These are phyloP conservation scores for Galbula dea DNA, from an alignment of 2,113 vertebrate genomes.

Conservation along the genomic window DNA sequence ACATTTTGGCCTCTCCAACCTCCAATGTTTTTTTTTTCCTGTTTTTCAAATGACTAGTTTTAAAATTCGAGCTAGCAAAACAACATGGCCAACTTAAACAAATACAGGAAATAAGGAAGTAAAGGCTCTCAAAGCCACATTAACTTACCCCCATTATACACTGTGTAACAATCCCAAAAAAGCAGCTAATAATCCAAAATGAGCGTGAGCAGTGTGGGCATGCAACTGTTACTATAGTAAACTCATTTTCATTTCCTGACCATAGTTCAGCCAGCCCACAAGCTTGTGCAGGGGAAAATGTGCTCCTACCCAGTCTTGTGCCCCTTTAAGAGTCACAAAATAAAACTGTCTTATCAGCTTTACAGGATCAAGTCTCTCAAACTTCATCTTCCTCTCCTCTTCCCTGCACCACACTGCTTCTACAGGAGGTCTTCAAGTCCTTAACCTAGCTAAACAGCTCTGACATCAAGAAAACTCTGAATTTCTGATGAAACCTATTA, in stretches of 20 bases:
- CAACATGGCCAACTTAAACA: conserved; percentile 29
- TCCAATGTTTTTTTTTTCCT: neutral
- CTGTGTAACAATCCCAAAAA: neutral
- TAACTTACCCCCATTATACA: neutral
- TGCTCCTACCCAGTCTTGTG: neutral
- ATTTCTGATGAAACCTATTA: neutral
- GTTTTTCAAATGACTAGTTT: neutral
- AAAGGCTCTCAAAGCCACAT: neutral
- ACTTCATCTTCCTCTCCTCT: neutral
- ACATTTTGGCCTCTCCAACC: neutral
- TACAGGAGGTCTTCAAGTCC: neutral
- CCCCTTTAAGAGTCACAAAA: neutral
- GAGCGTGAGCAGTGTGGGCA: conserved; percentile 42
- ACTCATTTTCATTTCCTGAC: conserved; percentile 51
- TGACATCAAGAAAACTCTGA: neutral
- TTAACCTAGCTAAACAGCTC: neutral
- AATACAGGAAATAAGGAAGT: conserved; percentile 41
- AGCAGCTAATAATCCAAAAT: conserved; percentile 13
- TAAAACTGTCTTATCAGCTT: neutral
- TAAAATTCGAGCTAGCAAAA: conserved; percentile 1
- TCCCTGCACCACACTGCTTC: neutral
- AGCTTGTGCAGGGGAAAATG: conserved; percentile 9
- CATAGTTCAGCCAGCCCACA: conserved; percentile 25
- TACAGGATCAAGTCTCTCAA: neutral
- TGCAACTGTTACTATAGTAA: conserved; percentile 40